Evolutionary conservation across 2,888 invertebrate genomes (phyloP).

Genomic region (Cyclophora punctaria): DNA sequence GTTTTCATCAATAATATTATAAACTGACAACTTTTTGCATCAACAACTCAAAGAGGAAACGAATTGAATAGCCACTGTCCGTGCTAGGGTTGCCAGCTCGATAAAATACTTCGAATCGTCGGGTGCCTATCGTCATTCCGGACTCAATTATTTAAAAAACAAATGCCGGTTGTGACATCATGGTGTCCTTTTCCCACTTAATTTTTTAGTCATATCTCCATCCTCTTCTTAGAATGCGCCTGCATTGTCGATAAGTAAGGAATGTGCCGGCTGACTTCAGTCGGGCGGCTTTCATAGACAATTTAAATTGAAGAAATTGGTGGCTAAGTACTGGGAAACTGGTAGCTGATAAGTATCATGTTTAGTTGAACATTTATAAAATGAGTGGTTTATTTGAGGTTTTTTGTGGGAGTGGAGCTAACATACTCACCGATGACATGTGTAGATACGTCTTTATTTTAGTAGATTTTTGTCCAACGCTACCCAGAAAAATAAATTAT

Average conservation of each 20-base stretch:
- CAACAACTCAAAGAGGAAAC: conserved; percentile 40
- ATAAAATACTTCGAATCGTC: conserved; percentile 65
- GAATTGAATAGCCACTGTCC: conserved; percentile 62
- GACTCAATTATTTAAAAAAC: conserved; percentile 72
- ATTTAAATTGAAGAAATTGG: conserved; percentile 73
- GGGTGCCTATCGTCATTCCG: conserved; percentile 69
- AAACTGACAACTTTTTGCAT: conserved; percentile 4
- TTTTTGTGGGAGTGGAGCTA: background rate
- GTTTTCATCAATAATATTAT: no score
- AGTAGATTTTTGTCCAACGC: no score
- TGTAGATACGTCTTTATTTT: no score
- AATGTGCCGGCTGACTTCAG: conserved; percentile 73
- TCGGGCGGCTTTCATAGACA: conserved; percentile 68
- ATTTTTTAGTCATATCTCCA: conserved; percentile 34
- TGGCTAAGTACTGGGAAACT: conserved; percentile 48
- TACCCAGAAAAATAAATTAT: no score
- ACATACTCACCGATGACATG: no score
- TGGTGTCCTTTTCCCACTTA: conserved; percentile 47
- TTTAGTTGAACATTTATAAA: background rate
- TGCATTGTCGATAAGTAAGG: conserved; percentile 64
- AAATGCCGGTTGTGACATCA: conserved; percentile 45
- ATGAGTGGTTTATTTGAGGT: background rate
- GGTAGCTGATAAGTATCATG: conserved; percentile 49
- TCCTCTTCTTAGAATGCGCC: conserved; percentile 52
- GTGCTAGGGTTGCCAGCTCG: conserved; percentile 60